Evolutionary conservation across 2,113 vertebrate genomes (phyloP), one percentile per base, ranked within the genome.

Genomic region (Cacatua alba): DNA sequence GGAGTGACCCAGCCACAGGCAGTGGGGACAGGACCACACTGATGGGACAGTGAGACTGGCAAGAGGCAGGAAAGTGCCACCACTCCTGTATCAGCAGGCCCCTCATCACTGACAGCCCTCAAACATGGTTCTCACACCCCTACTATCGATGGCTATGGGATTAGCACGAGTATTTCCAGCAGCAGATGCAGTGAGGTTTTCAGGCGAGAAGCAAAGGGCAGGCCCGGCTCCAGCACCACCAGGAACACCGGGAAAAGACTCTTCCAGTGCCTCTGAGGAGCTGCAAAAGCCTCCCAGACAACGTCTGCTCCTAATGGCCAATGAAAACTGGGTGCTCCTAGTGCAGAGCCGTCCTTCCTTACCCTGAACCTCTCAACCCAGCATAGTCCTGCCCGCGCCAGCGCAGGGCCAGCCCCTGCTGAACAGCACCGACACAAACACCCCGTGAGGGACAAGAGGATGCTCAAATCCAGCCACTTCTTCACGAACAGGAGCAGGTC

Each of bases 191-290:
- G 55, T 3, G 26, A 35, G 26, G 41, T 35, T 48, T 46, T 43
- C 0, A 11, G 17, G 46, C 13, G 23, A 52, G 81, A 53, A 37
- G 15, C 0, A 0, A 37, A n/a, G 29, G n/a, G 24, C 46, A 80
- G 33, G 23, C 52, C 41, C 2, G 0, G 49, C 85, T 78, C 33
- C 77, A 63, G 67, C 71, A 71, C 77, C 43, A 71, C 10, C 62
- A 70, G 46, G 17, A 75, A 14, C 63, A 63, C 39, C 1, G 0
- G 41, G 41, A 41, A 20, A 59, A 43, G 31, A 13, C 48, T 23
- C 33, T 10, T 17, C 16, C 53, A 17, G 69, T 11, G 3, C 33
- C 28, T 28, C n/a, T 2, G 20, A 23, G 51, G 37, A 59, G 82
- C 67, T 52, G 44, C 13, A 19, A 7, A 29, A 44, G n/a, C 20